Evolutionary conservation across 2,113 vertebrate genomes (phyloP).

Genomic region (Marmota monax): DNA sequence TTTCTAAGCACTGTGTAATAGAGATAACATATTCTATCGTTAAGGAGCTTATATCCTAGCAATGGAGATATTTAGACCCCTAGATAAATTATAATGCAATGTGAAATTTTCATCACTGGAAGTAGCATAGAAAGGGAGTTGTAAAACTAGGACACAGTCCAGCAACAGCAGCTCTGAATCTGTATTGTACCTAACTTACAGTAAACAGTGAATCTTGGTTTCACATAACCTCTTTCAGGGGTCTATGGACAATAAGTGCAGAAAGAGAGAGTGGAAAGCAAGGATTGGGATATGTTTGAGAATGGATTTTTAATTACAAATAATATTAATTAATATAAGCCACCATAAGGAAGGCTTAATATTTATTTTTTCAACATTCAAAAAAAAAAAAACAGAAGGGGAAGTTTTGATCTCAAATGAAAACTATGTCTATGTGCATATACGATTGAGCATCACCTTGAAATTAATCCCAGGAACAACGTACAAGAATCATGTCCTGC

Average conservation of each 20-base stretch:
- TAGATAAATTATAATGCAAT: background rate
- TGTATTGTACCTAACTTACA: background rate
- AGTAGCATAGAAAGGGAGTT: background rate
- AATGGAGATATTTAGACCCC: background rate
- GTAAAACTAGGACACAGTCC: background rate
- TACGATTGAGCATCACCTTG: background rate
- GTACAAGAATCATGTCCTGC: background rate
- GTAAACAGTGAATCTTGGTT: background rate
- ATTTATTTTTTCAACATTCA: slow-evolving; percentile 35
- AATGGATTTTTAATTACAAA: background rate
- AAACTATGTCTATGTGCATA: background rate
- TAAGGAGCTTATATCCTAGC: background rate
- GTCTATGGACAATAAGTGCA: background rate
- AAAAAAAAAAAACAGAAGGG: background rate
- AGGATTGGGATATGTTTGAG: background rate
- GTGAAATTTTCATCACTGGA: slow-evolving; percentile 9
- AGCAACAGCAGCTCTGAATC: background rate
- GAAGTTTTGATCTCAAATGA: background rate
- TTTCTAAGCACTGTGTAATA: background rate
- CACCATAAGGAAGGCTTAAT: background rate
- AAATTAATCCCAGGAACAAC: slow-evolving; percentile 15
- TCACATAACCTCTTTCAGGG: background rate
- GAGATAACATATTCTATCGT: background rate
- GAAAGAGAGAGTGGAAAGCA: background rate
- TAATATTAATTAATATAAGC: slow-evolving; percentile 1